Percentiles rank a stretch among this genome's conserved stretches.
phyloP scores from a whole-genome alignment of 30 jellyfish, hydroid and myxozoan genomes.

The Cassiopea andromeda region DNA sequence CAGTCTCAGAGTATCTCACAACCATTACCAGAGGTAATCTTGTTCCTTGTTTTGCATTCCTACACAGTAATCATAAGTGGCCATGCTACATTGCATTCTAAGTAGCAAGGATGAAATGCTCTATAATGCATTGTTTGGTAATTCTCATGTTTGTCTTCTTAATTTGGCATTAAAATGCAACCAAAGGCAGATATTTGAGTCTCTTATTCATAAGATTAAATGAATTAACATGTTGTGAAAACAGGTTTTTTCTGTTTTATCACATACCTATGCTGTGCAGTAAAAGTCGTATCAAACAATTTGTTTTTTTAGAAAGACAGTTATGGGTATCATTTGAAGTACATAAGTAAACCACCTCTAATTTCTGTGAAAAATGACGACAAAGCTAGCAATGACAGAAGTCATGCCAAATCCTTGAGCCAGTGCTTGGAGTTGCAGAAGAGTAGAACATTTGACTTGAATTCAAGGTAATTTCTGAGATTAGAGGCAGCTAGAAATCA shows the following conservation, averaged over 20 bases:
- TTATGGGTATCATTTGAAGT: conserved; percentile 37
- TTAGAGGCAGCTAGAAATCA: background rate
- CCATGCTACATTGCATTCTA: too few relatives aligned
- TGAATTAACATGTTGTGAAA: too few relatives aligned
- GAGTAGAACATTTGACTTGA: conserved; percentile 39
- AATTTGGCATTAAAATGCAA: too few relatives aligned
- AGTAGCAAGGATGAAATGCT: too few relatives aligned
- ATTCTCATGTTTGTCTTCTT: too few relatives aligned
- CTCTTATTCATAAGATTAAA: too few relatives aligned
- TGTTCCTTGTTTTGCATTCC: background rate
- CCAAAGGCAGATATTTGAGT: too few relatives aligned
- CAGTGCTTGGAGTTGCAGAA: conserved; percentile 50
- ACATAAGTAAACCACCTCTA: conserved; percentile 50
- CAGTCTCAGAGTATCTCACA: conserved; percentile 59
- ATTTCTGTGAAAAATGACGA: background rate
- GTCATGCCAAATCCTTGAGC: background rate
- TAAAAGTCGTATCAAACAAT: too few relatives aligned
- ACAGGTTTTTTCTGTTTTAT: too few relatives aligned
- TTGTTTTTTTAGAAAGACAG: conserved; percentile 19
- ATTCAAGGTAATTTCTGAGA: conserved; percentile 13
- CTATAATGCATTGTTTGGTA: too few relatives aligned
- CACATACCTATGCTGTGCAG: too few relatives aligned
- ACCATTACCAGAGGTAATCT: conserved; percentile 38
- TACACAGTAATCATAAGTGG: background rate
- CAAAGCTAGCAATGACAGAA: conserved; percentile 5